Percentiles rank a stretch among this genome's conserved stretches.
These are phyloP conservation scores for Cyprinella venusta DNA, from an alignment of 2,797 vertebrate genomes.

Conservation along the genomic window DNA sequence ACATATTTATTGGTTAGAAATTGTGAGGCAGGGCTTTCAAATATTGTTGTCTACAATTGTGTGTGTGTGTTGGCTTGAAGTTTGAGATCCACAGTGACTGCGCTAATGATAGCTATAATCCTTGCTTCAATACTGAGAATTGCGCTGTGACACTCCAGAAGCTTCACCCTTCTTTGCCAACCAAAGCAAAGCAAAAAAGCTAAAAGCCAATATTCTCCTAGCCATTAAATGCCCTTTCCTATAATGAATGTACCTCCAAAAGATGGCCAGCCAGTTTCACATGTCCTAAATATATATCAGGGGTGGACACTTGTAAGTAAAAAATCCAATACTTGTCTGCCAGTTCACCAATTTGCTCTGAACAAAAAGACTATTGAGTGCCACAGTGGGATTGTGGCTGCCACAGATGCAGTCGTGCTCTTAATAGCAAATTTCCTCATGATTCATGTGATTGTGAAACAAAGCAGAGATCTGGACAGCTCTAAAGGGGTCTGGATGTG, in stretches of 20 bases:
- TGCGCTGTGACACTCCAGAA: neutral
- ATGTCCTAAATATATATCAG: slow-evolving; percentile 1
- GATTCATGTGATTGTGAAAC: slow-evolving; percentile 31
- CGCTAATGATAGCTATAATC: neutral
- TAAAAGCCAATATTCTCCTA: neutral
- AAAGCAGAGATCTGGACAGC: slow-evolving; percentile 19
- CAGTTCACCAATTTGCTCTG: neutral
- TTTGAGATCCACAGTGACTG: neutral
- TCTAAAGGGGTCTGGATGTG: slow-evolving; percentile 29
- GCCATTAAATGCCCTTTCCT: neutral
- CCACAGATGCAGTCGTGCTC: neutral
- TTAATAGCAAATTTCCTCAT: slow-evolving; percentile 12
- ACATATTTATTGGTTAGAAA: too few species aligned
- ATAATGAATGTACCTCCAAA: neutral
- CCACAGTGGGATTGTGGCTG: neutral
- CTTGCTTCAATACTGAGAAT: neutral
- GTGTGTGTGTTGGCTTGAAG: too few species aligned
- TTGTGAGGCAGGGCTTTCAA: too few species aligned
- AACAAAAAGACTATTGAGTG: slow-evolving; percentile 30
- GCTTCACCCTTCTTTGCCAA: neutral
- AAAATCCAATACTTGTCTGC: neutral
- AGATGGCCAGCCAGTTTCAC: neutral
- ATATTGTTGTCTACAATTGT: too few species aligned
- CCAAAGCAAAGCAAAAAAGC: neutral
- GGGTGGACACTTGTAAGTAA: neutral